Base-by-base conservation (phyloP, 2,797 vertebrate genomes). In the Prionace glauca region DNA sequence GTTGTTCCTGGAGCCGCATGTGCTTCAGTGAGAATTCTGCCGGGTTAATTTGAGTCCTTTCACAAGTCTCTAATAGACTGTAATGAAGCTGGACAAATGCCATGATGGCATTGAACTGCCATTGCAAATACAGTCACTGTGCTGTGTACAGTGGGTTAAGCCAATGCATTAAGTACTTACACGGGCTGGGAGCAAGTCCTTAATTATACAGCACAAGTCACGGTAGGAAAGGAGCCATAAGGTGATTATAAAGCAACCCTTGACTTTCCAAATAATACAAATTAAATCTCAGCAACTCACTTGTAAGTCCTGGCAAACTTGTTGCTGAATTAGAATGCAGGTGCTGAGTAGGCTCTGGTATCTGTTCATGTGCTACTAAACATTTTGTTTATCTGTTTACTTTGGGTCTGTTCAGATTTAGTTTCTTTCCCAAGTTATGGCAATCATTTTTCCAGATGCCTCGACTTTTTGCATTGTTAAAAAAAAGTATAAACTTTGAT, bases 1-100 rank as follows among this genome's bases (percentile, higher is more conserved):
- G 69, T 94, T 74, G 71, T 32, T 56, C 22, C 65, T 93, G n/a
- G 20, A 93, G n/a, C 60, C 18, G 29, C 32, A 8, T 18, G 12
- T n/a, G 60, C 69, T 94, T 65, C 69, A 72, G 22, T 8, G 24
- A 56, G 93, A 94, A 18, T 45, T 74, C 26, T 32, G 1, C 72
- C 20, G n/a, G 90, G n/a, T 92, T 94, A 74, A 74, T 71, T 29
- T 94, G 93, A 74, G 26, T 50, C 41, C 24, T 94, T 71, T 94
- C 45, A 94, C 69, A 50, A 56, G 12, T 29, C 71, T 74, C 11
- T 29, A 62, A 90, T 26, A 56, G 60, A 32, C 87, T 62, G 12
- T 29, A 74, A 74, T 94, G 41, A 72, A 50, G 69, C 29, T 95
- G 71, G 93, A 45, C 69, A 56, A 92, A 41, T 92, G 69, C 45